These are phyloP conservation scores for Ia io DNA, from an alignment of 2,113 vertebrate genomes.

Conservation along the genomic window DNA sequence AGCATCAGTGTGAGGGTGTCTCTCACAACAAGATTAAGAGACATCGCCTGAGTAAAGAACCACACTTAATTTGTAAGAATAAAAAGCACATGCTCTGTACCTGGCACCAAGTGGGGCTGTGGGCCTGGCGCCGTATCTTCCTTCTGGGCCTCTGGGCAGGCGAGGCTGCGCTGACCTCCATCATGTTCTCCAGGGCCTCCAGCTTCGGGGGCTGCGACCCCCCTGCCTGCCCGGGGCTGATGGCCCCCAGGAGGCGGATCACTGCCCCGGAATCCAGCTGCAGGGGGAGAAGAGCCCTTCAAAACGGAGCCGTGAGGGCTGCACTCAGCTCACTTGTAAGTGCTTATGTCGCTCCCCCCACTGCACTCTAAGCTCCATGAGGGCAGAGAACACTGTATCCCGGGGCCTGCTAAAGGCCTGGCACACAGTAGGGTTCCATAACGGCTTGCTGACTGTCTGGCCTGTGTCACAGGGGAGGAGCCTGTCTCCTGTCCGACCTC, in stretches of 20 bases:
- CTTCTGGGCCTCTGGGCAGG: background rate
- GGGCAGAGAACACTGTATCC: background rate
- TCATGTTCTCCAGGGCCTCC: constrained; percentile 47
- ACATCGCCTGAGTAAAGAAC: too few relatives aligned
- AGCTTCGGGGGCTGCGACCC: background rate
- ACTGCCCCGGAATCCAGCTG: constrained; percentile 31
- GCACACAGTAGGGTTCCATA: background rate
- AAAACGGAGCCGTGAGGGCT: background rate
- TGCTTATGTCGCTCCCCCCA: fast-evolving
- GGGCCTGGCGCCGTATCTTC: background rate
- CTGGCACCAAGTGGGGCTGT: background rate
- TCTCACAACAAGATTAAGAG: background rate
- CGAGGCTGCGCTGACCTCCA: background rate
- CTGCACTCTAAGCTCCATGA: background rate
- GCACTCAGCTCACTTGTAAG: fast-evolving
- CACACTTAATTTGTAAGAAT: too few relatives aligned
- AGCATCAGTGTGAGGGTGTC: background rate
- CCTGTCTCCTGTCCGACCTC: background rate
- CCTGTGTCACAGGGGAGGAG: background rate
- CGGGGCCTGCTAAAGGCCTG: background rate
- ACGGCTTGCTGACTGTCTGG: background rate
- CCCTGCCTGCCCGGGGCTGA: background rate
- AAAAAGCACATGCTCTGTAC: background rate
- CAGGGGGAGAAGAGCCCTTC: background rate
- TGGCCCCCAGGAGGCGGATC: constrained; percentile 66